Evolutionary conservation across 2,888 invertebrate genomes (phyloP).

Genomic region (Hypena proboscidalis): DNA sequence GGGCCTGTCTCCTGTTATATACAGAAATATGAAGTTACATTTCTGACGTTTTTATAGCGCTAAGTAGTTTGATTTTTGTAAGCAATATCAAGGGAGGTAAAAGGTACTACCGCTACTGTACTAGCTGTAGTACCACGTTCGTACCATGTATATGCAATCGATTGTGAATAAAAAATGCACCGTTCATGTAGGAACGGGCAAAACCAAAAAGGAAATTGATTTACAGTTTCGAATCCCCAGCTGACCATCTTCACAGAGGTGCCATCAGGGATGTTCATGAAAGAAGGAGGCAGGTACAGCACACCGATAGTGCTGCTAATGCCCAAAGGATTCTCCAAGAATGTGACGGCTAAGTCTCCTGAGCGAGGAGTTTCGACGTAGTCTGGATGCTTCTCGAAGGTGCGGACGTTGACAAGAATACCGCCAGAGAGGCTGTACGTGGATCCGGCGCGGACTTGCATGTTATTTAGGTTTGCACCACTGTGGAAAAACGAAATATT

Average conservation of each 20-base stretch:
- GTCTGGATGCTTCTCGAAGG: slow-evolving; percentile 50
- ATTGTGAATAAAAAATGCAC: no score
- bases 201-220: slow-evolving; percentile 23
- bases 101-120: no score
- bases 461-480: slow-evolving; percentile 46
- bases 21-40: neutral
- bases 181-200: no score
- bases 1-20: slow-evolving; percentile 45
- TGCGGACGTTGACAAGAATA: slow-evolving; percentile 27
- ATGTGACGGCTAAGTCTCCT: slow-evolving; percentile 54
- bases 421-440: slow-evolving; percentile 60
- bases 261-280: slow-evolving; percentile 49
- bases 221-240: slow-evolving; percentile 68
- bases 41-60: no score
- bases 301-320: slow-evolving; percentile 45
- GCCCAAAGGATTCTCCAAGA: slow-evolving; percentile 39
- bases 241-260: slow-evolving; percentile 52
- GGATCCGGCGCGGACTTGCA: slow-evolving; percentile 62
- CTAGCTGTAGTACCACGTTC: no score
- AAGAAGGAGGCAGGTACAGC: slow-evolving; percentile 55
- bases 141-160: no score
- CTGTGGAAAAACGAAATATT: slow-evolving; percentile 45
- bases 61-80: no score
- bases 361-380: slow-evolving; percentile 51
- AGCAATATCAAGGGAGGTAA: no score